Evolutionary conservation across 2,797 vertebrate genomes (phyloP).

Genomic region (Sebastes variabilis): DNA sequence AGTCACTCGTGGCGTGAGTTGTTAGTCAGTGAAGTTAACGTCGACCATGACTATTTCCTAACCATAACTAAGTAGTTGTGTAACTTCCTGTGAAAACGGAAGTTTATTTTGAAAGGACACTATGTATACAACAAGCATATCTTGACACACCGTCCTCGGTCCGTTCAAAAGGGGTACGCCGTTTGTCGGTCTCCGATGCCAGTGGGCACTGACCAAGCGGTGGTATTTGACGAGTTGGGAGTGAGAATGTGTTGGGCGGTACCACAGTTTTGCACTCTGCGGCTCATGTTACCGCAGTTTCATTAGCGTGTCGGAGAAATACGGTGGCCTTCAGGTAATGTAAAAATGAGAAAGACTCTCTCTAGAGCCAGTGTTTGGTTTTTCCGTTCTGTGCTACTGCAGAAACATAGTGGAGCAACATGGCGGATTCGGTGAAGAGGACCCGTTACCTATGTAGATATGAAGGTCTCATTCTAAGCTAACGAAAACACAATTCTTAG

Average conservation of each 20-base stretch:
- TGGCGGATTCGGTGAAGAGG: not conserved
- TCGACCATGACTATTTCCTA: too few relatives aligned
- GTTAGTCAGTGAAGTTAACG: too few relatives aligned
- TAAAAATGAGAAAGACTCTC: not conserved
- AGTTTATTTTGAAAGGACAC: too few relatives aligned
- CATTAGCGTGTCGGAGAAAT: accelerated
- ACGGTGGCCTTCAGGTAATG: not conserved
- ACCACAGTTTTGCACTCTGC: accelerated
- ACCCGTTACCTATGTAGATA: accelerated
- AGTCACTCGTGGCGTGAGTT: too few relatives aligned
- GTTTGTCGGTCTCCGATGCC: too few relatives aligned
- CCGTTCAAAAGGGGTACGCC: too few relatives aligned
- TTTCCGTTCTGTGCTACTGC: not conserved
- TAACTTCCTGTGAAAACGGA: too few relatives aligned
- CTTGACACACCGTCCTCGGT: accelerated
- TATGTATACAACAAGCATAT: too few relatives aligned
- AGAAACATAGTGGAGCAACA: not conserved
- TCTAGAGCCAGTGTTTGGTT: not conserved
- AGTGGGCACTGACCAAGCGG: accelerated
- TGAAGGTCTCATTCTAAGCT: not conserved
- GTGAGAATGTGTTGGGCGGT: not conserved
- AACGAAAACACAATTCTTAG: not conserved
- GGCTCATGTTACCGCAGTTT: not conserved
- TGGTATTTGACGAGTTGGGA: too few relatives aligned
- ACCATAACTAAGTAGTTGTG: too few relatives aligned